phyloP scores from a whole-genome alignment of 1,140 invertebrate genomes.

The Caenorhabditis elegans region DNA sequence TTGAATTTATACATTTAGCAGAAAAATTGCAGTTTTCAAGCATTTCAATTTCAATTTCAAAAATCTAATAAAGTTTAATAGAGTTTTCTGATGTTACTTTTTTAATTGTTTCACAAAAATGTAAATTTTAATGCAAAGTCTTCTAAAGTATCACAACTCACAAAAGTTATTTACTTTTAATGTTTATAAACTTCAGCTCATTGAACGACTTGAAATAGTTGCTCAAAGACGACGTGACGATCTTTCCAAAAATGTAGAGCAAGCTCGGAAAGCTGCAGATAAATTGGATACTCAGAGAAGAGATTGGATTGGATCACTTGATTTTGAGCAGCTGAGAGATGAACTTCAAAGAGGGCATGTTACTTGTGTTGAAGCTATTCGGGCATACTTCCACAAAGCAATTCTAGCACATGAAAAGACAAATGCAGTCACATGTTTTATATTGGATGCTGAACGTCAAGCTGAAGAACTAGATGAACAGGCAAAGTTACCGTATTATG shows the following conservation, averaged over 20 bases:
- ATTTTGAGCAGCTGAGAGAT: conserved; percentile 1
- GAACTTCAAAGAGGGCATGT: conserved; percentile 41
- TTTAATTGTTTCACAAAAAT: no score
- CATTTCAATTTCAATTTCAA: no score
- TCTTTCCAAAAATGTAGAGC: neutral
- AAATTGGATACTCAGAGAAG: neutral
- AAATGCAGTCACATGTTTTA: conserved; percentile 66
- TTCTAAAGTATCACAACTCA: neutral
- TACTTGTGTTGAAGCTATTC: conserved; percentile 33
- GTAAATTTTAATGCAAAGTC: neutral
- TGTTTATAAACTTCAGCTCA: conserved; percentile 3
- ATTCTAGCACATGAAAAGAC: conserved; percentile 59
- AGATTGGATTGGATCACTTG: neutral
- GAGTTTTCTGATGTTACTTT: no score
- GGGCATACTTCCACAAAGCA: conserved; percentile 57
- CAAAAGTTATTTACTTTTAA: neutral
- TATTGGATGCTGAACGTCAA: conserved; percentile 61
- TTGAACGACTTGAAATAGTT: neutral
- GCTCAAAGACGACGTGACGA: neutral
- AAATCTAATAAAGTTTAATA: no score
- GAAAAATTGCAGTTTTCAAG: neutral
- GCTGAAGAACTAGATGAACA: conserved; percentile 62
- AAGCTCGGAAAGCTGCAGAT: neutral
- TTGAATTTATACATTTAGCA: neutral
- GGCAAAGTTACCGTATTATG: conserved; percentile 41